Evolutionary conservation across 2,888 invertebrate species (phyloP), one percentile per base, ranked within the genome.

Genomic region (Shargacucullia verbasci): DNA sequence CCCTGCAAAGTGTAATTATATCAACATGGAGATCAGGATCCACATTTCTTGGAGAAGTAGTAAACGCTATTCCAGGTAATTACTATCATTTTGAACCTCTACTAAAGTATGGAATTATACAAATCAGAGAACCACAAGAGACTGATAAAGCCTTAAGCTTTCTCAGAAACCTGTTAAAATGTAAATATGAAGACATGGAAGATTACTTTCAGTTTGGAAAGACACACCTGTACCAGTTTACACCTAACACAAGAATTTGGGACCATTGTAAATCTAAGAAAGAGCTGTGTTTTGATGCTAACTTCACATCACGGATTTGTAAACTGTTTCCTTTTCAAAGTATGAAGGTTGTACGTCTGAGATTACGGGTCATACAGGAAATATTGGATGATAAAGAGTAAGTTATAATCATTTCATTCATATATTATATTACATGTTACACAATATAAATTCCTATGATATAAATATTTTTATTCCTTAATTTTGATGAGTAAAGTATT

Each of bases 21-120:
- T 97, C 98, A 12, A 97, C 97, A 11, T 98, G 98, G 98, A 95
- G 98, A 73, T 97, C 98, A 4, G 98, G 98, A 6, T 98, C 98
- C 14, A 98, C 98, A 33, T 98, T 98, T 86, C 94, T 98, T 48
- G 98, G 98, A 50, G 98, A 98, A 81, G 95, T 98, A 38, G 86
- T 98, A 44, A 97, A 97, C 85, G 95, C 97, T 25, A 95, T 98
- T 84, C 98, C 98, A 13, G 98, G 96, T 29, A 98, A 97, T 86
- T 98, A 95, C 89, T 98, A 98, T 90, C 98, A 98, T 85, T 98
- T 98, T 84, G 98, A 98, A 88, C 98, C 98, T 31, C 91, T 98
- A 61, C 92, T 98, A 59, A 96, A 97, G 81, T 97, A 96, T 89
- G 97, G 96, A 62, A 97, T 98, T 73, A 95, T 96, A 70, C 97